Evolutionary conservation across 2,797 vertebrate genomes (phyloP).

Genomic region (Sebastiscus tertius): DNA sequence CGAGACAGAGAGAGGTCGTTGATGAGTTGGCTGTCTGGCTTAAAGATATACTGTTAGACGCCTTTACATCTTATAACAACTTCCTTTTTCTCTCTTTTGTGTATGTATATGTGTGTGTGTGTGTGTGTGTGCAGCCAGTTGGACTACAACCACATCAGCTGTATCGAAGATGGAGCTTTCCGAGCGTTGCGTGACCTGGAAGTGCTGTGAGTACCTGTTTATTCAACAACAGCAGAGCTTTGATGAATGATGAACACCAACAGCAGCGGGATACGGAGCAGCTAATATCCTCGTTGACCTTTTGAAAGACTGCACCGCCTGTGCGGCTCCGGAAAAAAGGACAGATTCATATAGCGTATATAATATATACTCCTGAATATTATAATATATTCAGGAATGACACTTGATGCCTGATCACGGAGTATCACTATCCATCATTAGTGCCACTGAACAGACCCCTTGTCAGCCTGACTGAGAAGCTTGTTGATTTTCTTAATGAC

Average conservation of each 20-base stretch:
- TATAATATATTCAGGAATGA: not conserved
- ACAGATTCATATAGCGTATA: not conserved
- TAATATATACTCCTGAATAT: too few relatives aligned
- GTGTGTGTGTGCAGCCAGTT: slow-evolving; percentile 88
- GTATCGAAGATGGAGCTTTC: slow-evolving; percentile 98
- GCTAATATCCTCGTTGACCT: slow-evolving; percentile 51
- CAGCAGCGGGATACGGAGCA: slow-evolving; percentile 7
- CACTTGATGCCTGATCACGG: not conserved
- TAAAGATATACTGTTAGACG: slow-evolving; percentile 22
- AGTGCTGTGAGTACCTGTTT: slow-evolving; percentile 94
- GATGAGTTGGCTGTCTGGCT: slow-evolving; percentile 22
- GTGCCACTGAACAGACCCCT: not conserved
- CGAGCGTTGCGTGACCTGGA: slow-evolving; percentile 97
- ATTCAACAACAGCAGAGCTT: slow-evolving; percentile 11
- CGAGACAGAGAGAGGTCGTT: slow-evolving; percentile 1
- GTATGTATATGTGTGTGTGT: slow-evolving; percentile 26
- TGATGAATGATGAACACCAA: slow-evolving; percentile 20
- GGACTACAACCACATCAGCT: slow-evolving; percentile 99
- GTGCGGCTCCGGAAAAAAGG: slow-evolving; percentile 5
- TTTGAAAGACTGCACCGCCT: slow-evolving; percentile 44
- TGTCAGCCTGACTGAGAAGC: not conserved
- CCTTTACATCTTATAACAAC: slow-evolving; percentile 13
- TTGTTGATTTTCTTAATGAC: not conserved
- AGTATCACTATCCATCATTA: not conserved
- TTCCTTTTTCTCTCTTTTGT: not conserved